Evolutionary conservation across 2,888 invertebrate genomes (phyloP).

Genomic region (Pteria penguin): DNA sequence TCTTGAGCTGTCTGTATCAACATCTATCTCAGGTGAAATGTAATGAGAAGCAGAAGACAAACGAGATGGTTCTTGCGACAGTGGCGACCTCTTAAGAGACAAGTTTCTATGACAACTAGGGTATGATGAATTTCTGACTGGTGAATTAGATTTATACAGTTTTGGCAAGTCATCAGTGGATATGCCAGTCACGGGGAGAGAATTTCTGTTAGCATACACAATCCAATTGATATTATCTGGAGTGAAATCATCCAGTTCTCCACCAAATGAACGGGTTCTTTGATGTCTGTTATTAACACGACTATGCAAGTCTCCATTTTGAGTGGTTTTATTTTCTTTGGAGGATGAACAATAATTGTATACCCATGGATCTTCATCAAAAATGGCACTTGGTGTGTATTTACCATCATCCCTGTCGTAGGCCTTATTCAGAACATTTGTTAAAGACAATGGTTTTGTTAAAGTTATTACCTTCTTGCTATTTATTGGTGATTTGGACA

Average conservation of each 20-base stretch:
- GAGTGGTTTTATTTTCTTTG: conserved; percentile 36
- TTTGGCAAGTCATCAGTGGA: conserved; percentile 24
- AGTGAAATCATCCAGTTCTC: conserved; percentile 45
- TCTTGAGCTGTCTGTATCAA: neutral
- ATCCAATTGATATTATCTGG: conserved; percentile 70
- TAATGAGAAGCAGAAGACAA: neutral
- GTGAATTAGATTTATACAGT: conserved; percentile 54
- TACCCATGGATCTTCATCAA: conserved; percentile 67
- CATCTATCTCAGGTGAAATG: neutral
- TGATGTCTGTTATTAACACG: conserved; percentile 31
- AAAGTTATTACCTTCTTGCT: conserved; percentile 10
- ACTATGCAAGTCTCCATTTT: too few species aligned
- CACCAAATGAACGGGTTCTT: conserved; percentile 48
- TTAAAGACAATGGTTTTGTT: conserved; percentile 40
- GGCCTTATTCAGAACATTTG: conserved; percentile 3
- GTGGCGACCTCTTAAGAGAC: neutral
- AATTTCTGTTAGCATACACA: conserved; percentile 71
- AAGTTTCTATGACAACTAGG: conserved; percentile 20
- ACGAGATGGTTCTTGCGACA: neutral
- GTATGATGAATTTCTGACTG: conserved; percentile 52
- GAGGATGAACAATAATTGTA: conserved; percentile 47
- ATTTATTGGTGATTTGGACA: conserved; percentile 34
- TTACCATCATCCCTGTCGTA: neutral
- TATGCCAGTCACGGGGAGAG: conserved; percentile 56
- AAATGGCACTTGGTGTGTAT: neutral